A percentile compares a stretch with the other conserved stretches of the same genome.
Conservation (phyloP, 2,797 vertebrate species). For the Gymnopithys bicolor region DNA sequence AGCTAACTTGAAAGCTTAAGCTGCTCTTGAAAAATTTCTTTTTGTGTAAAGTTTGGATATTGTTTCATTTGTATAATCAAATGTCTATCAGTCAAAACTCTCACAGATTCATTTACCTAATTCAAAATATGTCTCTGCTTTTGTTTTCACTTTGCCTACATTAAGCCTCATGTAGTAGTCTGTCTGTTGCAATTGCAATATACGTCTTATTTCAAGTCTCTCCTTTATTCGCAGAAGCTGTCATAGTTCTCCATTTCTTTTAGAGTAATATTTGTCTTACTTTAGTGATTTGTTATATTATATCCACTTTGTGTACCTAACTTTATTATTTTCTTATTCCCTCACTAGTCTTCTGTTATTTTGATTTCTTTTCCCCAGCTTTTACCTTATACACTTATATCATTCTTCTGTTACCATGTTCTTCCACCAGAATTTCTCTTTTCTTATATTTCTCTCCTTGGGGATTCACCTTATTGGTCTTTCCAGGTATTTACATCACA, state of each 20-base stretch:
- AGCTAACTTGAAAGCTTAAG: constrained; percentile 18
- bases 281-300: constrained; percentile 29
- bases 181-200: neutral
- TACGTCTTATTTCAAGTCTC: neutral
- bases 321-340: constrained; percentile 16
- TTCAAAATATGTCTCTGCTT: constrained; percentile 19
- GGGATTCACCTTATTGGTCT: neutral
- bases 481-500: neutral
- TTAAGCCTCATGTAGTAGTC: neutral
- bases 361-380: neutral
- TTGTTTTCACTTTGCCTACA: neutral
- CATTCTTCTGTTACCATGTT: neutral
- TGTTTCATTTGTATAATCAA: neutral
- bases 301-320: neutral
- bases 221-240: neutral
- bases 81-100: constrained; percentile 8
- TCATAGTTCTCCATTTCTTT: neutral
- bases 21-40: neutral
- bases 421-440: neutral
- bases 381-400: neutral
- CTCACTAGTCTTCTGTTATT: neutral
- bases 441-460: neutral
- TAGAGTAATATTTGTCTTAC: constrained; percentile 20
- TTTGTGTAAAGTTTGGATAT: neutral
- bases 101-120: neutral